Base-by-base conservation (phyloP, 2,888 invertebrate genomes). In the Hololepta plana region DNA sequence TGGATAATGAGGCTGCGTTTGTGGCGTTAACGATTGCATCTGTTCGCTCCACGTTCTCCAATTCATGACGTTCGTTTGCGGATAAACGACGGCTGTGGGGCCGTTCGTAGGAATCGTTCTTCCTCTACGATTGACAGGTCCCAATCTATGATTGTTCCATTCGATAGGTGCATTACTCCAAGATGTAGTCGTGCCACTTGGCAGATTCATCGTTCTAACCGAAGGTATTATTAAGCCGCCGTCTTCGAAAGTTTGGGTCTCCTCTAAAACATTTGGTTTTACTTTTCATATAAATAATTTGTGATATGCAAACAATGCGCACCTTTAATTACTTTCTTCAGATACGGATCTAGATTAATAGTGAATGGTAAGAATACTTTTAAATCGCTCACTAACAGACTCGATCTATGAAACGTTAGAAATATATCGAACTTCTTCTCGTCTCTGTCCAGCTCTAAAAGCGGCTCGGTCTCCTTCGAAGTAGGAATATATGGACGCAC, bases 361-460 rank as follows among this genome's bases (percentile, higher is more conserved):
- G 96, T 95, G 53, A 96, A 98, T 0, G 96, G 95, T 33, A 96
- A 62, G 57, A 98, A 96, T 44, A 91, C 80, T 49, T 90, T 84
- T 46, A 98, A 65, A 49, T 90, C 87, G 20, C 80, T 79, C 5
- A 87, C 75, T 21, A 84, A 64, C 32, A 88, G 64, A 41, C 81
- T 84, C 7, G 76, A 68, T 36, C 84, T 73, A 52, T 91, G 90
- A 50, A 84, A 80, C 34, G 82, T 72, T 14, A 95, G 60, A 51
- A 93, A 91, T 29, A 88, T 84, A 46, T 93, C 91, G 40, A 95
- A 65, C 53, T 96, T 96, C 24, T 87, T 73, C 43, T 90, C 90
- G 55, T 96, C 93, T 28, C 91, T 67, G 53, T 95, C 95, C 46
- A 93, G 64, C 46, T 91, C 91, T 41, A 93, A 60, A 8, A 93